A percentile compares a stretch with the other conserved stretches of the same genome.
Evolutionary conservation across 2,113 vertebrate genomes (phyloP).

Genomic region (Sceloporus tristichus): DNA sequence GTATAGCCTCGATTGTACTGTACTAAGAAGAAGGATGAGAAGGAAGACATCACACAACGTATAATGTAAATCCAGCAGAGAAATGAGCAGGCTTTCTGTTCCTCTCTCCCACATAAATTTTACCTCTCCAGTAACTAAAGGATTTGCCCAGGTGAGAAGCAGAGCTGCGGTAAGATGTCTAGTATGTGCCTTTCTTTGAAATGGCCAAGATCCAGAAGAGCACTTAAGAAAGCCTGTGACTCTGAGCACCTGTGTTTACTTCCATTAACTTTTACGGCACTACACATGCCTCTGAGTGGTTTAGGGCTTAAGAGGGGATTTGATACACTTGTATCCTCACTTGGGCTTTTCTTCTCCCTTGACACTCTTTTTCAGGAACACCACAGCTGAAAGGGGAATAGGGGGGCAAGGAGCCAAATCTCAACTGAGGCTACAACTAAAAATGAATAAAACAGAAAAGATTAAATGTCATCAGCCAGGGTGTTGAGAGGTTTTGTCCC

Average conservation of each 20-base stretch:
- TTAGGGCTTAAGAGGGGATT: background rate
- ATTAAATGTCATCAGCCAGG: too few species aligned
- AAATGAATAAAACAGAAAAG: background rate
- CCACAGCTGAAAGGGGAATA: too few species aligned
- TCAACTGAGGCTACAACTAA: background rate
- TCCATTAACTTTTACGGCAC: constrained; percentile 18
- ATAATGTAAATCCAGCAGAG: background rate
- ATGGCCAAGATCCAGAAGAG: constrained; percentile 40
- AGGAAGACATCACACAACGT: background rate
- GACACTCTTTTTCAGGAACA: background rate
- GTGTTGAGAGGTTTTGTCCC: too few species aligned
- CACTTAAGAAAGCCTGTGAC: constrained; percentile 22
- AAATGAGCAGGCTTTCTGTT: background rate
- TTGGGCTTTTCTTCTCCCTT: background rate
- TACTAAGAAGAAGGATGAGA: background rate
- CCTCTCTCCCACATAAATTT: background rate
- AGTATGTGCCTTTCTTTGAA: background rate
- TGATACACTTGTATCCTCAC: background rate
- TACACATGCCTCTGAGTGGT: constrained; percentile 9
- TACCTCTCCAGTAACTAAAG: background rate
- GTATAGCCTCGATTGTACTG: background rate
- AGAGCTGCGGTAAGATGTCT: background rate
- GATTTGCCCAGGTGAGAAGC: constrained; percentile 7
- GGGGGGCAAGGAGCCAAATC: background rate
- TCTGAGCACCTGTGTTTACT: background rate